Base-by-base conservation (phyloP, 2,797 vertebrate genomes). In the Gymnothorax javanicus region DNA sequence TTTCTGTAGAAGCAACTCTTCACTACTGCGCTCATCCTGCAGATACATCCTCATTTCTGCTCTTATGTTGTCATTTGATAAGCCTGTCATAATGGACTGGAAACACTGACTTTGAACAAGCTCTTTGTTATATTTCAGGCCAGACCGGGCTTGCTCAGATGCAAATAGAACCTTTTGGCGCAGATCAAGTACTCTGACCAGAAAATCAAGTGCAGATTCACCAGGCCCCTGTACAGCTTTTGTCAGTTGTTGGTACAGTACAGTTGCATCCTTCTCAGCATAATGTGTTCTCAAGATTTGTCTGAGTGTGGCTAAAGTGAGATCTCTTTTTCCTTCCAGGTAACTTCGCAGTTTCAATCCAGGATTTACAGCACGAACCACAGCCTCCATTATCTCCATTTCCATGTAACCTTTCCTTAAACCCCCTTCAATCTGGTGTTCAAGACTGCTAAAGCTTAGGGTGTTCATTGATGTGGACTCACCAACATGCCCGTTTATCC, bases 161-260 rank as follows among this genome's bases (percentile, higher is more conserved):
- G 69, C 83, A 52, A 89, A 88, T 50, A 77, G 52, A 0, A 83
- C 86, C 23, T 87, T 87, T 33, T 87, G 89, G 54, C 84, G 62
- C 33, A 86, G n/a, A 13, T 87, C 64, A 13, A 90, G 25, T 15
- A 33, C 27, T 25, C 59, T 15, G 6, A 87, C 59, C 0, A 86
- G 33, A 2, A 90, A 82, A 52, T 86, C 81, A 17, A 86, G 84
- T 13, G 58, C 84, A 11, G 71, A 82, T 62, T 90, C 85, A 77
- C 84, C 86, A 17, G 9, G 75, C n/a, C 59, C 83, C 58, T 90
- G 85, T 6, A 25, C 75, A 11, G 82, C 83, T 12, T 83, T 69
- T 15, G 85, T 84, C 1, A 90, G 82, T 59, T 86, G 67, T 27
- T 90, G 88, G 54, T 88, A 87, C 9, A 87, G 17, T 9, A 86